A percentile compares a stretch with the other conserved stretches of the same genome.
Conservation (phyloP, 2,113 vertebrate genomes). For the Spilogale gracilis region DNA sequence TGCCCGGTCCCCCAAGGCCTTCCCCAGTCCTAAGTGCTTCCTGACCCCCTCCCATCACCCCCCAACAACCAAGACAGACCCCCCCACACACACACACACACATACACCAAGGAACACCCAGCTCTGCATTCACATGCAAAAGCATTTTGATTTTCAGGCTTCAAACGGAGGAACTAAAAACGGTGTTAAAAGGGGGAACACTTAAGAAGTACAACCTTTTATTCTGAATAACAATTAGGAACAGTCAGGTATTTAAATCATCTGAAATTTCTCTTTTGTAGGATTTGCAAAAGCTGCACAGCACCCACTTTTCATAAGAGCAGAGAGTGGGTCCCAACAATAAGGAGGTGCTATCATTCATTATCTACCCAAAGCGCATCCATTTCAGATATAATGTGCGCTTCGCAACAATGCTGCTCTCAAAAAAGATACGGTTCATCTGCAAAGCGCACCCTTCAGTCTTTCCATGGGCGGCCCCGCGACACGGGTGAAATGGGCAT, state of each 20-base stretch:
- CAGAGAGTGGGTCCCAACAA: not conserved
- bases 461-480: not conserved
- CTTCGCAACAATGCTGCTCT: not conserved
- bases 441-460: not conserved
- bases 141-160: conserved; percentile 52
- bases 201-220: conserved; percentile 66
- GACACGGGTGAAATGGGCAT: not conserved
- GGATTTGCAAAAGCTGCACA: not conserved
- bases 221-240: conserved; percentile 70
- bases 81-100: no score
- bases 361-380: not conserved
- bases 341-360: not conserved
- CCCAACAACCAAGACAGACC: rapidly evolving
- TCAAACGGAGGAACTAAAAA: conserved; percentile 56
- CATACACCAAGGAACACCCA: not conserved
- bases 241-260: conserved; percentile 60
- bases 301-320: not conserved
- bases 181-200: conserved; percentile 22
- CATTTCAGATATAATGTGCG: not conserved
- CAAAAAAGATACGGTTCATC: conserved; percentile 20
- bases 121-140: conserved; percentile 36
- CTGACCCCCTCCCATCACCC: not conserved
- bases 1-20: not conserved
- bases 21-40: not conserved
- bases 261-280: conserved; percentile 50